Conservation (phyloP, 2,797 vertebrate species). For the Coilia nasus region DNA sequence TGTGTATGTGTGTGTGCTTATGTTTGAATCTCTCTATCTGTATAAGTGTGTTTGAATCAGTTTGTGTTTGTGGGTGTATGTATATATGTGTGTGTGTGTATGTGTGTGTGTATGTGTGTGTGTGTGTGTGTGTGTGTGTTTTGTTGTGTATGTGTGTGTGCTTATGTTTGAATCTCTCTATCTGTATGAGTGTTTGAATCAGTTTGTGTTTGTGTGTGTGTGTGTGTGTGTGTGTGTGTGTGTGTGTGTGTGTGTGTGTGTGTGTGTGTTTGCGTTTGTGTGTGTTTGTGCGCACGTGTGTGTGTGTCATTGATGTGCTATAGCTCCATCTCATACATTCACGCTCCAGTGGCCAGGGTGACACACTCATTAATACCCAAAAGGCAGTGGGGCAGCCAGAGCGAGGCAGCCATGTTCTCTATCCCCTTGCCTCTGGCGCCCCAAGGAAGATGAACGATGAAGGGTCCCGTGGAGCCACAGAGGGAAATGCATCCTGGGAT, state of each 20-base stretch:
- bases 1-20: neutral
- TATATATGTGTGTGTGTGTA: neutral
- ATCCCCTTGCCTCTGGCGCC: neutral
- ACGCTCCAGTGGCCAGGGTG: neutral
- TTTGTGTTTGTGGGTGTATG: neutral
- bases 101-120: neutral
- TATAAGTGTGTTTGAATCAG: neutral
- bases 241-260: neutral
- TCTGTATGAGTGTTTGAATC: neutral
- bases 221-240: neutral
- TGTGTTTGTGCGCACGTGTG: neutral
- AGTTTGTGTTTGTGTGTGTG: neutral
- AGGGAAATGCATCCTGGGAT: neutral
- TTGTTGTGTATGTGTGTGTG: neutral
- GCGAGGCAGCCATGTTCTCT: neutral
- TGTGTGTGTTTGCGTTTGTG: neutral
- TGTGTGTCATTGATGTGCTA: neutral
- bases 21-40: neutral
- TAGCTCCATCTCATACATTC: neutral
- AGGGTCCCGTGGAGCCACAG: neutral
- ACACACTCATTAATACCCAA: slow-evolving; percentile 4
- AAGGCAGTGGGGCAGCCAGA: neutral
- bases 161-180: neutral
- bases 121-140: neutral
- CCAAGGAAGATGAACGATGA: neutral